These are phyloP conservation scores for Tylochromis polylepis DNA, from an alignment of 2,113 vertebrate genomes.

Conservation along the genomic window DNA sequence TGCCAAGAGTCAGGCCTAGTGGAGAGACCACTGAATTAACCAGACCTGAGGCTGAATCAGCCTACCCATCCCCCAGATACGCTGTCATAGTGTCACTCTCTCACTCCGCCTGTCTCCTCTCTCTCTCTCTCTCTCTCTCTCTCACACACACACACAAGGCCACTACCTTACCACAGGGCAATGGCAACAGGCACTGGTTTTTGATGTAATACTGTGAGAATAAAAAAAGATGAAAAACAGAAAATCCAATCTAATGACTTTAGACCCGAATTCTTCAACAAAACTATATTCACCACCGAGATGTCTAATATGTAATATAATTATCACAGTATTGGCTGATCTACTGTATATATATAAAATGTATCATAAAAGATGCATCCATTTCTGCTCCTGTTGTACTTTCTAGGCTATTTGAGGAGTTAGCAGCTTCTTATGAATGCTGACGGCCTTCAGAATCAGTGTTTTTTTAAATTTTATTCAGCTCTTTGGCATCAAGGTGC, in stretches of 20 bases:
- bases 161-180: conserved; percentile 55
- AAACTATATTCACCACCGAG: background rate
- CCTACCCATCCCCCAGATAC: conserved; percentile 55
- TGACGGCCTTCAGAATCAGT: conserved; percentile 7
- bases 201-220: conserved; percentile 34
- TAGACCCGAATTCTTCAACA: background rate
- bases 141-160: background rate
- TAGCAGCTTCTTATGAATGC: background rate
- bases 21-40: conserved; percentile 53
- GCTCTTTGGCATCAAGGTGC: conserved; percentile 18
- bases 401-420: background rate
- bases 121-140: background rate
- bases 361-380: background rate
- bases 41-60: conserved; percentile 66
- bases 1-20: conserved; percentile 55
- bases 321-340: background rate
- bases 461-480: conserved; percentile 5
- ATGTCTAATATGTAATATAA: background rate
- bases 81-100: conserved; percentile 54
- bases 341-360: background rate
- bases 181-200: conserved; percentile 57
- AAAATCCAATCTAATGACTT: background rate
- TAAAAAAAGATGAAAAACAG: conserved; percentile 15
- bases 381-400: background rate
- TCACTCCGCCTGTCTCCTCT: background rate